Evolutionary conservation across 53 echinoderm and acorn worm genomes (phyloP), one percentile per base, ranked within the genome.

Genomic region (Holothuria leucospilota): DNA sequence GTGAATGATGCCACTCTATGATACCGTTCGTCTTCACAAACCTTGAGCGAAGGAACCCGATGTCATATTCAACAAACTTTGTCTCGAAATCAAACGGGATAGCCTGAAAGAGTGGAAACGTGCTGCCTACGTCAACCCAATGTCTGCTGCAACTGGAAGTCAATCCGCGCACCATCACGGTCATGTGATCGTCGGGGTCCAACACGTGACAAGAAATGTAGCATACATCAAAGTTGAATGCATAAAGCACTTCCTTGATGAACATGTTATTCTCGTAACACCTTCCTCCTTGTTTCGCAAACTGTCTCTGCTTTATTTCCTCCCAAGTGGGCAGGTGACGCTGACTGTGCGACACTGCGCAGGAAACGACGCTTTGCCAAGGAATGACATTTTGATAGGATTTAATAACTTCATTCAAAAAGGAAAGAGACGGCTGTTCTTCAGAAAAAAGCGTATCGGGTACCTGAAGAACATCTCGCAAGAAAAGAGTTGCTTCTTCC

Each of bases 21-120:
- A 78, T 6, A 15, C 39, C 29, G 20, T 75, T 27, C 21, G 40
- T 46, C 28, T 42, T 86, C 40, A 34, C 62, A n/a, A 86, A 75
- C 63, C 75, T 62, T 18, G 62, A 63, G 15, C 63, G 29, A 2
- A 73, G 49, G 34, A 73, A 86, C 24, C 74, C 73, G 23, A 38
- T n/a, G 15, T 23, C 24, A 23, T 86, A 86, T 7, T n/a, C 77
- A 14, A 56, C 63, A 29, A 75, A 86, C 41, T 41, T 63, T 13
- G 60, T 40, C 2, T 59, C 61, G 25, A 86, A 86, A 56, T 86
- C 77, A 4, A 86, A 62, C 14, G 86, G 77, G 26, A 86, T 62
- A 8, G 86, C 86, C 30, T 77, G 61, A 23, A 86, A 78, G 2
- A 77, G 38, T 28, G 86, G 86, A 62, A 75, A 86, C 8, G 77